These are phyloP conservation scores for Phengaris alcon DNA, from an alignment of 2,888 invertebrate genomes.

Conservation along the genomic window DNA sequence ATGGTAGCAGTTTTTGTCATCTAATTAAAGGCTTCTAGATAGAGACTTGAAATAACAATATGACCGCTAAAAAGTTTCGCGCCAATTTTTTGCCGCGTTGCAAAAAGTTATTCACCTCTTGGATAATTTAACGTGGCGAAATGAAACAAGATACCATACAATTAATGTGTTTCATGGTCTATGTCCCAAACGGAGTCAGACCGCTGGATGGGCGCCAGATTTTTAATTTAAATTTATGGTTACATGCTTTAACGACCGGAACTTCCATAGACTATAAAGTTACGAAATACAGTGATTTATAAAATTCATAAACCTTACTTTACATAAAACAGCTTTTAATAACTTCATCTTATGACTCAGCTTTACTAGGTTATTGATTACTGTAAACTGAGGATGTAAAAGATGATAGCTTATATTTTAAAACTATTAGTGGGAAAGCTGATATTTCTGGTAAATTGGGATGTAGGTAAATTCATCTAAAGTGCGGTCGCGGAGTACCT, in stretches of 20 bases:
- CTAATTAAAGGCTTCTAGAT: neutral
- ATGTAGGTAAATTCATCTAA: too few relatives aligned
- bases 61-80: neutral
- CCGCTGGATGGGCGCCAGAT: constrained; percentile 7
- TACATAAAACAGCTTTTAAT: too few relatives aligned
- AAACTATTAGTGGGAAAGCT: too few relatives aligned
- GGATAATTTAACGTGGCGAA: neutral
- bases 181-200: neutral
- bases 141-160: neutral
- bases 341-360: too few relatives aligned
- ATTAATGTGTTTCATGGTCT: constrained; percentile 23
- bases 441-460: too few relatives aligned
- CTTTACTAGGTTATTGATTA: too few relatives aligned
- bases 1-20: neutral
- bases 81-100: neutral
- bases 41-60: neutral
- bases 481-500: too few relatives aligned
- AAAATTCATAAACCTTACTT: neutral
- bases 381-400: too few relatives aligned
- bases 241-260: constrained; percentile 10
- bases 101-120: constrained; percentile 2
- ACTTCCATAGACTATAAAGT: constrained; percentile 7
- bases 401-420: too few relatives aligned
- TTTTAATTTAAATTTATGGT: constrained; percentile 26
- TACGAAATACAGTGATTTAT: neutral